phyloP scores from a whole-genome alignment of 2,113 vertebrate species.

The Cephalopterus ornatus region DNA sequence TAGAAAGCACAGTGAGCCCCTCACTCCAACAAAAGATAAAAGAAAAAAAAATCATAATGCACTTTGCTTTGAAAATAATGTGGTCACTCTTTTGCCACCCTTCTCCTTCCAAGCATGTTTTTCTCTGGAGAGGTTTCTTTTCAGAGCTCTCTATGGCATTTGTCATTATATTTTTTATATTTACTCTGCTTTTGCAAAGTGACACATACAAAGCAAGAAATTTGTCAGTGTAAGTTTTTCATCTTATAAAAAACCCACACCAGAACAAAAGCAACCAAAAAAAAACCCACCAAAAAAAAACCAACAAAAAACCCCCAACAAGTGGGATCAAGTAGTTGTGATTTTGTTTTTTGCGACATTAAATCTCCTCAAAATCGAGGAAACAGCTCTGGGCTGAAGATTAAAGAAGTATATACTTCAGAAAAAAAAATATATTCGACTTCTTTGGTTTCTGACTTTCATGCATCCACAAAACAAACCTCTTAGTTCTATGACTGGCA shows the following conservation, averaged over 20 bases:
- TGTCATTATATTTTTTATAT: neutral
- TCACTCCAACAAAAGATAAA: neutral
- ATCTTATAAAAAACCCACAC: fast-evolving
- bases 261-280: neutral
- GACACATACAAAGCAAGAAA: neutral
- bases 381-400: neutral
- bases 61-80: neutral
- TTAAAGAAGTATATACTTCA: neutral
- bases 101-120: slow-evolving; percentile 28
- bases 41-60: neutral
- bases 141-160: neutral
- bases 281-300: neutral
- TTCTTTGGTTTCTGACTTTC: neutral
- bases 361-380: neutral
- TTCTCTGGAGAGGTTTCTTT: neutral
- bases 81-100: neutral
- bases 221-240: neutral
- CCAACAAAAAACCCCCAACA: fast-evolving
- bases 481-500: neutral
- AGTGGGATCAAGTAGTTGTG: neutral
- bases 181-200: neutral
- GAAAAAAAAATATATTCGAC: neutral
- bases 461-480: neutral
- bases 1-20: neutral
- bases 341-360: neutral